Conservation (phyloP, 2,797 vertebrate genomes). For the Gymnothorax reevesii region DNA sequence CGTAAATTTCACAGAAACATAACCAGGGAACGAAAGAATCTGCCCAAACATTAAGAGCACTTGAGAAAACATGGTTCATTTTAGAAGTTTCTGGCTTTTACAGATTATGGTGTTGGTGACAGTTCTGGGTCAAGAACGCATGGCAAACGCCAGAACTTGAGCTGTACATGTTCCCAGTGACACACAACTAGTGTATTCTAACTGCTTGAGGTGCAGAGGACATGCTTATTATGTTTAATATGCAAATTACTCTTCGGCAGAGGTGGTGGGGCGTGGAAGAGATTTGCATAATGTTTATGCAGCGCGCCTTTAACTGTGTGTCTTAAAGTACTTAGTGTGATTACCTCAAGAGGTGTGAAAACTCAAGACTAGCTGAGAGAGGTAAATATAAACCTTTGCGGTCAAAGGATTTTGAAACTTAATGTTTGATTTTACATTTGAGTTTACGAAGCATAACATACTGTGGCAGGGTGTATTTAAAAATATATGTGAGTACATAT, state of each 20-base stretch:
- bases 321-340: slow-evolving; percentile 26
- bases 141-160: not conserved
- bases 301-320: slow-evolving; percentile 24
- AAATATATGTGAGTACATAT: not conserved
- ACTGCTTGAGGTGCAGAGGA: slow-evolving; percentile 17
- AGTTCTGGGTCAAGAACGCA: not conserved
- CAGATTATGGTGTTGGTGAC: not conserved
- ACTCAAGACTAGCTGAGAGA: slow-evolving; percentile 26
- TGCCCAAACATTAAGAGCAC: not conserved
- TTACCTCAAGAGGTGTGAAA: slow-evolving; percentile 19
- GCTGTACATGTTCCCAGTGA: not conserved
- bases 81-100: not conserved
- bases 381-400: slow-evolving; percentile 26
- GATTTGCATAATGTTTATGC: slow-evolving; percentile 33
- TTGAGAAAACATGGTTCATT: not conserved
- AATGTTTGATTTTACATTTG: slow-evolving; percentile 27
- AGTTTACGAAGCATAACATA: slow-evolving; percentile 10
- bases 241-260: slow-evolving; percentile 34
- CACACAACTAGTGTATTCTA: not conserved
- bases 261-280: slow-evolving; percentile 20
- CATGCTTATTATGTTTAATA: slow-evolving; percentile 32
- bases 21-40: not conserved
- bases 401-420: slow-evolving; percentile 27
- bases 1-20: not conserved
- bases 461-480: not conserved